Base-by-base conservation (phyloP, 2,888 invertebrate species). In the Volucella inflata region DNA sequence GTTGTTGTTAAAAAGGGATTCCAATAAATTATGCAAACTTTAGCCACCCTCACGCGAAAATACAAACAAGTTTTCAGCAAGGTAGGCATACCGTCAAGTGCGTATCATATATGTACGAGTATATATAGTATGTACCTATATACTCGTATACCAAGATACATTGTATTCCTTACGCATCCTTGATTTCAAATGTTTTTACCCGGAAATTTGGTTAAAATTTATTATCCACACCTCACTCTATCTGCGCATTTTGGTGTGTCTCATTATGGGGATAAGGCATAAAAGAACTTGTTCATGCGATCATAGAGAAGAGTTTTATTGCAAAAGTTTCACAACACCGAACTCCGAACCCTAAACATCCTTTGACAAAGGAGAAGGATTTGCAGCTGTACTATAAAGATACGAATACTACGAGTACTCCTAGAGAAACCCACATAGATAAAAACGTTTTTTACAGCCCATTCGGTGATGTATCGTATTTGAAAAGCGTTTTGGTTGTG, bases 271-370 rank as follows among this genome's bases (percentile, higher is more conserved):
- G 46, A 81, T 85, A 72, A 57, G 72, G 68, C 72, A 71, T 72
- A 85, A 76, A 77, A 72, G 76, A 81, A 81, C 62, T 81, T 76
- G 57, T 77, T 85, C 85, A 77, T 72, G 81, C 80, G 85, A 81
- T 85, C 85, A 85, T 68, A 76, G 76, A 68, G 76, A 76, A 71
- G 84, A 85, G 76, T 85, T 85, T 80, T 85, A 85, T 85, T 85
- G 72, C 76, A 9, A 85, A 85, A 85, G 65, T 85, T 81, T 72
- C 60, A 57, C 76, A 72, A 62, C 71, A 67, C 71, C 65, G 67
- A 60, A 51, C 65, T 68, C 40, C 14, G 11, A 64, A 30, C 62
- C 46, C 44, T 51, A 51, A 51, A 21, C 21, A 21, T 21, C 1
- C 4, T 21, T 21, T 21, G 50, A 59, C 55, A 71, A 50, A 55